Evolutionary conservation across 2,113 vertebrate species (phyloP), one percentile per base, ranked within the genome.

Genomic region (Ciconia stormi): DNA sequence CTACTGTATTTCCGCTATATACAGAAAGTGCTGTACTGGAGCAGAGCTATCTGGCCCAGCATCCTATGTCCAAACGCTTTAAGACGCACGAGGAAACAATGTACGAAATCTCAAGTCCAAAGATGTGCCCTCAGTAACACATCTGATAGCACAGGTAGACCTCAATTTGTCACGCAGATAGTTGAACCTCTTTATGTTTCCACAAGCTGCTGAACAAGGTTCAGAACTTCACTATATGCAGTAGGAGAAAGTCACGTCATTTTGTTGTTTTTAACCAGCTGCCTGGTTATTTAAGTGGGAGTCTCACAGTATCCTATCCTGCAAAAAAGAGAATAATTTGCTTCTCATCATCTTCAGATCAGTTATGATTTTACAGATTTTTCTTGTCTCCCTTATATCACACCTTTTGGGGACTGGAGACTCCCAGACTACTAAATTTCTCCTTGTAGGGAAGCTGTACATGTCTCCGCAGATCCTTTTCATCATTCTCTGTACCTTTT

Each of bases 121-220:
- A 71, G 58, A 65, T 12, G 66, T 40, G 52, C 13, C 26, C 52
- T 29, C 66, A 53, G 55, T 21, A 62, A 23, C 36, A 29, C 19
- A 4, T 7, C 27, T 14, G 23, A 5, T 11, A 66, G 58, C 15
- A 62, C 18, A 53, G 58, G 44, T 3, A 18, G 79, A 55, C n/a
- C 21, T 13, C 40, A 58, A 63, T 26, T 53, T 53, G 29, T 42
- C 65, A 42, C 7, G 3, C 3, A 1, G 1, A 13, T 11, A 44
- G 34, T 4, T 29, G n/a, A 74, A 73, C 19, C 16, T 74, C 56
- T 62, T 58, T 7, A 6, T 13, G 50, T 23, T 84, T 87, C 72
- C 13, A 1, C 12, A n/a, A 76, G 63, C 42, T 0, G 4, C n/a
- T 30, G 38, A 82, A 56, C 1, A 2, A 62, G 15, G 44, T 32